Conservation (phyloP, 2,888 invertebrate species). For the Orthosia gracilis region DNA sequence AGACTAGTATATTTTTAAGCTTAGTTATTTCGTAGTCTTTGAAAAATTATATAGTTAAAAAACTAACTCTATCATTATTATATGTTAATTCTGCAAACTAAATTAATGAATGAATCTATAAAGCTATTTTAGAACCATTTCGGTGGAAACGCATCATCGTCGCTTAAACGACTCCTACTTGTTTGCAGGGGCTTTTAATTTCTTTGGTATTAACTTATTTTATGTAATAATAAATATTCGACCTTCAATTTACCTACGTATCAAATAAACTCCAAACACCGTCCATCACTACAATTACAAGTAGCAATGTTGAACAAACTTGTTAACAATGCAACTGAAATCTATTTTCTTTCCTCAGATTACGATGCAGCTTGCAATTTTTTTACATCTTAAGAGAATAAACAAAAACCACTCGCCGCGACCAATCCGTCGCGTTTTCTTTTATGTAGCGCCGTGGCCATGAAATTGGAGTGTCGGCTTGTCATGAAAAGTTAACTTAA, state of each 20-base stretch:
- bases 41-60: no score
- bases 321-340: conserved; percentile 41
- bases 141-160: no score
- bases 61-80: no score
- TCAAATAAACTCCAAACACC: neutral
- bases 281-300: neutral
- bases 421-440: conserved; percentile 72
- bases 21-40: no score
- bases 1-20: no score
- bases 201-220: no score
- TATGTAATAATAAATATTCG: no score
- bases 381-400: conserved; percentile 73
- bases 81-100: no score
- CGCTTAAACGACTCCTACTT: no score
- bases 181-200: no score
- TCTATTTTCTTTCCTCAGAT: conserved; percentile 56
- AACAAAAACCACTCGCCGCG: conserved; percentile 72
- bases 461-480: conserved; percentile 35
- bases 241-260: neutral
- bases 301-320: conserved; percentile 20
- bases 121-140: no score
- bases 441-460: conserved; percentile 68
- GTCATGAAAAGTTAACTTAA: conserved; percentile 10
- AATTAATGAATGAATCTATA: no score
- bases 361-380: conserved; percentile 69